Evolutionary conservation across 2,888 invertebrate genomes (phyloP).

Genomic region (Sesia apiformis): DNA sequence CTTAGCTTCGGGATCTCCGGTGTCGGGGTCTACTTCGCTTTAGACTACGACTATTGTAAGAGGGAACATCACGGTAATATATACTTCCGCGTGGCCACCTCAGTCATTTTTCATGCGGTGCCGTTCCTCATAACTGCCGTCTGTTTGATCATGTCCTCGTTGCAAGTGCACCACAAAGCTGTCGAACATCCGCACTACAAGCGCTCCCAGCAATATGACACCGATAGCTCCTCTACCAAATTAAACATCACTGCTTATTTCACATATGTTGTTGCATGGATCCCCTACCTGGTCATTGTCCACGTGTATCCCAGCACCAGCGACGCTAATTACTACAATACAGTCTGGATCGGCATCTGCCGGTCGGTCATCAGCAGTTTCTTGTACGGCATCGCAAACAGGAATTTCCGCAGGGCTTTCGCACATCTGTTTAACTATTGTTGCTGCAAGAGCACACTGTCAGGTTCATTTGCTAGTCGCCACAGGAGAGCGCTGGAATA

Average conservation of each 20-base stretch:
- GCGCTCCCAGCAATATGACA: conserved; percentile 75
- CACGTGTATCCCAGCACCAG: conserved; percentile 60
- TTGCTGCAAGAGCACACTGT: conserved; percentile 80
- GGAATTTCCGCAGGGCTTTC: conserved; percentile 81
- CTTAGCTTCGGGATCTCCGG: conserved; percentile 71
- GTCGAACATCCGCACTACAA: conserved; percentile 72
- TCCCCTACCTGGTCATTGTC: conserved; percentile 78
- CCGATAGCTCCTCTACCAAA: conserved; percentile 76
- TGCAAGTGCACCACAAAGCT: conserved; percentile 65
- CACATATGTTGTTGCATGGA: conserved; percentile 78
- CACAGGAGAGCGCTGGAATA: conserved; percentile 56
- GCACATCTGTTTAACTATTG: conserved; percentile 85
- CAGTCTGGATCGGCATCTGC: conserved; percentile 80
- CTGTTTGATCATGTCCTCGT: conserved; percentile 65
- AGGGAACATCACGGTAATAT: conserved; percentile 69
- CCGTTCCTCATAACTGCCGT: conserved; percentile 74
- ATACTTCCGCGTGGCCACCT: conserved; percentile 72
- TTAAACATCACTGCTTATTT: conserved; percentile 79
- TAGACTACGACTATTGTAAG: conserved; percentile 81
- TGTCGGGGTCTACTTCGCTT: conserved; percentile 74
- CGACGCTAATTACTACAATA: conserved; percentile 76
- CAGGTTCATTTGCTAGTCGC: conserved; percentile 78
- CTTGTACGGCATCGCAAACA: conserved; percentile 76
- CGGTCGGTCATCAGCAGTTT: conserved; percentile 81
- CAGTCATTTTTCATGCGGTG: conserved; percentile 72